Evolutionary conservation across 2,888 invertebrate species (phyloP), one percentile per base, ranked within the genome.

Genomic region (Microctonus aethiopoides): DNA sequence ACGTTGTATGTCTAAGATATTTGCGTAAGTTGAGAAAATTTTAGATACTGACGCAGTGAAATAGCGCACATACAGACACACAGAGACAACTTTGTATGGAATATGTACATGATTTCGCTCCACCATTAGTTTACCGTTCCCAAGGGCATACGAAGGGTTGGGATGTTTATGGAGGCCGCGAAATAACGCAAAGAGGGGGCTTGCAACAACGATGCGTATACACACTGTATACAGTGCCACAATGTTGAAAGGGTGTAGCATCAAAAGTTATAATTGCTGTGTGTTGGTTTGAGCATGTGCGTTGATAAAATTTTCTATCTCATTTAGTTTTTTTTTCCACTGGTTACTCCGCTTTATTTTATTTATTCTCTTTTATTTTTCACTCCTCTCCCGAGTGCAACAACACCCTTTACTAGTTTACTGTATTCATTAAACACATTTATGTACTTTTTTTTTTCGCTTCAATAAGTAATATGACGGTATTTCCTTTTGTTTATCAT

Each of bases 101-200:
- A 16, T 1, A 46, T n/a, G 41, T 78, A 79, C 78, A 76, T 70
- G 75, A 72, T 70, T 76, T 61, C 51, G 70, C 46, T 54, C 56
- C 76, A 71, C 80, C 82, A 84, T 84, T 84, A 83, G 82, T 83
- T 84, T 82, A 84, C 79, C 76, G 76, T 81, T 77, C 84, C 83
- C 82, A 75, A 71, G 83, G 80, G 82, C 68, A 67, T 52, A 74
- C 74, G 76, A 79, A 81, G 80, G 81, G 83, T 79, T 79, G 78
- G 76, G 67, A 75, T 77, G 78, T 76, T 79, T 79, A 79, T 78
- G 78, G 76, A 78, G 73, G 68, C 67, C 68, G 69, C 71, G 73
- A 64, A 62, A 73, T 75, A 74, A 75, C 76, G 73, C 77, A 73
- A 77, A 75, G 61, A 75, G 72, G 76, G 72, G 76, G 73, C 72